Evolutionary conservation across 2,113 vertebrate species (phyloP), one percentile per base, ranked within the genome.

Genomic region (Azemiops feae): DNA sequence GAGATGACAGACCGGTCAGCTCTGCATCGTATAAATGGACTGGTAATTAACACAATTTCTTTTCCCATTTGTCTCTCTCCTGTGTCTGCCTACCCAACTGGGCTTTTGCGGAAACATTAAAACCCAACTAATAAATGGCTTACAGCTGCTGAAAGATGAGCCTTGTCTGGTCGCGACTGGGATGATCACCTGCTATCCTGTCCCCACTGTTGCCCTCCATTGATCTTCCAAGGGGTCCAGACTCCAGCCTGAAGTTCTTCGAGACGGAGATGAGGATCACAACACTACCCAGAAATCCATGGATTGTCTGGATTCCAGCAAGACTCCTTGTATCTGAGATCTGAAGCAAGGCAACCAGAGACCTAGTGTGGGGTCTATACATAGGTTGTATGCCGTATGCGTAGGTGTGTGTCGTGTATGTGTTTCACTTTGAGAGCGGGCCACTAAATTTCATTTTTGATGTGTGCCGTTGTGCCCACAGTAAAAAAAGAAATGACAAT

Each of bases 61-160:
- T 64, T 64, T 0, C 93, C 45, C 88, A 57, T 96, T 95, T 95
- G 94, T 96, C 96, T 96, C 85, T 54, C 87, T n/a, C 3, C 23
- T 25, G 53, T 52, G 64, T 92, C 58, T 1, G 87, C 23, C 39
- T 89, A 69, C 47, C 18, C 52, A 64, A 39, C 87, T 74, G 4
- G 0, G 95, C 92, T 95, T 89, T 54, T 11, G 81, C 43, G 47
- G 94, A 90, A 94, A 43, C 0, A 3, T 90, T 95, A 95, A 92
- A 94, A 89, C 45, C 94, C 8, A 0, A 92, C 96, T 95, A 94
- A 96, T 94, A 96, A 96, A 96, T 95, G 96, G 92, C 87, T 93
- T 47, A 1, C 96, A 97, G 96, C 96, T 98, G 97, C 87, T 95
- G 96, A 96, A 94, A 95, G 96, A 94, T 0, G 0, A 92, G 52